phyloP scores from a whole-genome alignment of 2,797 vertebrate species.

The Rhinichthys osculus region DNA sequence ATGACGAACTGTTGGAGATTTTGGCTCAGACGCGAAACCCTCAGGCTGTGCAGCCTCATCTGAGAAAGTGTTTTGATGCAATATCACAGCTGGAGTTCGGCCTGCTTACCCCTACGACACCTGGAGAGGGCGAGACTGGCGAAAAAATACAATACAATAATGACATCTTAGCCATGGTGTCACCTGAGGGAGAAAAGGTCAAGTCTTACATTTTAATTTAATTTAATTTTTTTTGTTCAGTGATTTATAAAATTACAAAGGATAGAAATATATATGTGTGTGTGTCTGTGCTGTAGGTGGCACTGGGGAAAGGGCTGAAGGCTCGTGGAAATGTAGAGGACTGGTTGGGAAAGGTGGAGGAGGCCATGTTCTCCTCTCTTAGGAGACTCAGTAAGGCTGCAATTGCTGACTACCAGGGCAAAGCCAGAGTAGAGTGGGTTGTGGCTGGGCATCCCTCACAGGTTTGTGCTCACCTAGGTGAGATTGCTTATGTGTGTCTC shows the following conservation, averaged over 20 bases:
- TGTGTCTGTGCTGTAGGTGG: conserved; percentile 74
- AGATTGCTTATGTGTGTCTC: background rate
- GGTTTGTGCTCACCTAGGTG: conserved; percentile 64
- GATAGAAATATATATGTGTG: background rate
- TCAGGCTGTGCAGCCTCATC: conserved; percentile 87
- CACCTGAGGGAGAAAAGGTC: conserved; percentile 88
- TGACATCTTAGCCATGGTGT: conserved; percentile 86
- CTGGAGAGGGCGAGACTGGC: conserved; percentile 61
- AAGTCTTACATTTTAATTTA: background rate
- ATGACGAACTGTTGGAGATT: conserved; percentile 88
- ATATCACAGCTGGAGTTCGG: conserved; percentile 83
- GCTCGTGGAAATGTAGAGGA: conserved; percentile 90
- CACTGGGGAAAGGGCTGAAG: conserved; percentile 84
- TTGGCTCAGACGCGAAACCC: conserved; percentile 87
- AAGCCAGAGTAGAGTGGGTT: conserved; percentile 80
- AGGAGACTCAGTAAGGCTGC: conserved; percentile 83
- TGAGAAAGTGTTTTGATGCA: conserved; percentile 88
- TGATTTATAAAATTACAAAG: background rate
- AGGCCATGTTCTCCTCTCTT: conserved; percentile 86
- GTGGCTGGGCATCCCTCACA: conserved; percentile 86
- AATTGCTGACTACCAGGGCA: conserved; percentile 83
- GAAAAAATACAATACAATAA: conserved; percentile 78
- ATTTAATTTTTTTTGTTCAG: background rate
- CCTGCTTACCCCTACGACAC: conserved; percentile 64
- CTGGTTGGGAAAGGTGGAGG: conserved; percentile 88